Base-by-base conservation (phyloP, 2,888 invertebrate genomes). In the Eudasyphora cyanicolor region DNA sequence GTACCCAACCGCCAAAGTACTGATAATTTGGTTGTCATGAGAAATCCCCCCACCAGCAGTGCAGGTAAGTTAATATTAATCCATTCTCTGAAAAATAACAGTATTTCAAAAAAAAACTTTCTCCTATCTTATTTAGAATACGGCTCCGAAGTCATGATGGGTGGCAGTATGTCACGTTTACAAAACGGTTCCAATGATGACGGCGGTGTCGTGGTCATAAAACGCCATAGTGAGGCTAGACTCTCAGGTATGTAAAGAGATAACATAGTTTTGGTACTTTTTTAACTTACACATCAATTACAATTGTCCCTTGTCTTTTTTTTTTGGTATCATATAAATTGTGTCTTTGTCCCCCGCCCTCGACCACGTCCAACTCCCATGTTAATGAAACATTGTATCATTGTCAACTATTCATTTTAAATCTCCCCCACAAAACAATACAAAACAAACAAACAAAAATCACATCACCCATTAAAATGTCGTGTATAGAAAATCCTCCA, bases 1-100 rank as follows among this genome's bases (percentile, higher is more conserved):
- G 91, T 94, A 76, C 94, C 94, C 71, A 89, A 90, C 73, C 89
- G 92, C 67, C 92, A 89, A 91, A 93, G 89, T 88, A 92, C 88
- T 86, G 92, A 89, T 80, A 91, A 90, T 84, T 85, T 90, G 80
- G 90, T 91, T n/a, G 86, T 87, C 29, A 74, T 92, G 82, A 88
- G 92, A 70, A 89, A 88, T 86, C 91, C 90, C 51, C 88, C 87
- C 85, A 89, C 88, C 86, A 87, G 87, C 74, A 91, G 87, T 86
- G 89, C 86, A 86, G 92, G 92, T 92, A 86, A 57, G 69, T 45
- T 2, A 45, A 45, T 45, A 14, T 54, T 45, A n/a, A 14, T 2
- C 60, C 6, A 1, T 29, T 29, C 2, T 45, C 14, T 45, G 7
- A 14, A 57, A 24, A 3, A 24, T 12, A 21, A 57, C 10, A 32